Percentiles rank a stretch among this genome's conserved stretches.
phyloP scores from a whole-genome alignment of 2,888 invertebrate species.

The Hoplodrina ambigua region DNA sequence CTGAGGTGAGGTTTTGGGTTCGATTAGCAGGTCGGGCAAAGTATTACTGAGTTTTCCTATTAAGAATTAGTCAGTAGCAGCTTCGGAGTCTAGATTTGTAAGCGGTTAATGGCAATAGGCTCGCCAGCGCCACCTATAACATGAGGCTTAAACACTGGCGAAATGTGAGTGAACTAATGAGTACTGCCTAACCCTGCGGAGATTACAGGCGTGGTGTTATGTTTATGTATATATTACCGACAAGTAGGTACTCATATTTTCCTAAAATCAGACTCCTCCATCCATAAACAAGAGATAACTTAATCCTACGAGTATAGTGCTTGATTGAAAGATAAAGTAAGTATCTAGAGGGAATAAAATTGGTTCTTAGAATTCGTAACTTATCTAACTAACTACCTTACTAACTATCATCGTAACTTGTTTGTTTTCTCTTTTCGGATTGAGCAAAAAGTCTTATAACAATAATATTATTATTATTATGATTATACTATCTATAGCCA shows the following conservation, averaged over 20 bases:
- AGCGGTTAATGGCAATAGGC: too few relatives aligned
- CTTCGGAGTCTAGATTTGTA: too few relatives aligned
- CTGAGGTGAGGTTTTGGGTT: too few relatives aligned
- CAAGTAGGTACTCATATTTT: neutral
- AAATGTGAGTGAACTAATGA: too few relatives aligned
- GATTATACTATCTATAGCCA: neutral
- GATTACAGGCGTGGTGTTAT: too few relatives aligned
- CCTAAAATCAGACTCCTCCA: neutral
- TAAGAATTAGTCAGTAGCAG: too few relatives aligned
- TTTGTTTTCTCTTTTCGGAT: neutral
- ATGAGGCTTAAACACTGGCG: too few relatives aligned
- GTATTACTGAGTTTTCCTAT: too few relatives aligned
- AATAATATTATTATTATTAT: neutral
- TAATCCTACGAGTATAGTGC: conserved; percentile 1
- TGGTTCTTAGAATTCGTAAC: conserved; percentile 8
- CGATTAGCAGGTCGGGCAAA: too few relatives aligned
- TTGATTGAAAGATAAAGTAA: conserved; percentile 18
- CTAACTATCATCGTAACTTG: neutral
- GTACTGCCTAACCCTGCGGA: too few relatives aligned
- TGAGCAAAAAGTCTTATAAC: neutral
- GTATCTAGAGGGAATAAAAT: neutral
- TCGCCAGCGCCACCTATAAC: too few relatives aligned
- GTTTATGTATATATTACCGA: neutral
- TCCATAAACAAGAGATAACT: neutral
- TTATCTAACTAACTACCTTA: too few relatives aligned